A percentile compares a stretch with the other conserved stretches of the same genome.
phyloP scores from a whole-genome alignment of 2,797 vertebrate genomes.

The Acropternis orthonyx region DNA sequence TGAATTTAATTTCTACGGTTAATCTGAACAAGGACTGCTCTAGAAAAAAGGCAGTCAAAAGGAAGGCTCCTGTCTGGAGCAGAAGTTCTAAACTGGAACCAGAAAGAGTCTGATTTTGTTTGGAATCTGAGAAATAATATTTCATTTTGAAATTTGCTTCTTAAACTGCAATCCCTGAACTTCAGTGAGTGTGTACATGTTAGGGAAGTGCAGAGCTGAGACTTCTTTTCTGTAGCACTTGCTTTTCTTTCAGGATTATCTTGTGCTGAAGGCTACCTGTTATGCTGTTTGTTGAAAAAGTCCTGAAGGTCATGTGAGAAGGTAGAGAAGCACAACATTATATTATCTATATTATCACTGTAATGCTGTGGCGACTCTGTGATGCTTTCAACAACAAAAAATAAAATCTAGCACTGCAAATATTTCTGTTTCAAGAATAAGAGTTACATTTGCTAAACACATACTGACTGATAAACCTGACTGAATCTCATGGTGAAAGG shows the following conservation, averaged over 20 bases:
- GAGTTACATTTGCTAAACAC: neutral
- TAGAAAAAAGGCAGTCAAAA: neutral
- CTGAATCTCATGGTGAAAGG: neutral
- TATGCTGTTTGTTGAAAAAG: neutral
- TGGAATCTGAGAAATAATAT: neutral
- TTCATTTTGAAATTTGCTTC: neutral
- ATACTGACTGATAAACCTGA: neutral
- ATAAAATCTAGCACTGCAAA: neutral
- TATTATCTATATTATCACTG: neutral
- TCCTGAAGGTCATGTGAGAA: neutral
- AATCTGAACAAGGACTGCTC: neutral
- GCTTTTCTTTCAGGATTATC: neutral
- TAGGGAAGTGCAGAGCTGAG: neutral
- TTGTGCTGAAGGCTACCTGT: neutral
- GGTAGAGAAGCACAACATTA: neutral
- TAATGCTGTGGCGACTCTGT: neutral
- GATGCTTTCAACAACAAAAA: neutral
- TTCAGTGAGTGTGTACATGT: neutral
- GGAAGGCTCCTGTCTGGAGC: neutral
- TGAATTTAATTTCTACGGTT: neutral
- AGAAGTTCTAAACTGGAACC: neutral
- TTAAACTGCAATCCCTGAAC: neutral
- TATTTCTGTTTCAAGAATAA: neutral
- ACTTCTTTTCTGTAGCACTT: neutral
- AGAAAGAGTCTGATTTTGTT: neutral